Evolutionary conservation across 2,113 vertebrate genomes (phyloP).

Genomic region (Xenopus borealis): DNA sequence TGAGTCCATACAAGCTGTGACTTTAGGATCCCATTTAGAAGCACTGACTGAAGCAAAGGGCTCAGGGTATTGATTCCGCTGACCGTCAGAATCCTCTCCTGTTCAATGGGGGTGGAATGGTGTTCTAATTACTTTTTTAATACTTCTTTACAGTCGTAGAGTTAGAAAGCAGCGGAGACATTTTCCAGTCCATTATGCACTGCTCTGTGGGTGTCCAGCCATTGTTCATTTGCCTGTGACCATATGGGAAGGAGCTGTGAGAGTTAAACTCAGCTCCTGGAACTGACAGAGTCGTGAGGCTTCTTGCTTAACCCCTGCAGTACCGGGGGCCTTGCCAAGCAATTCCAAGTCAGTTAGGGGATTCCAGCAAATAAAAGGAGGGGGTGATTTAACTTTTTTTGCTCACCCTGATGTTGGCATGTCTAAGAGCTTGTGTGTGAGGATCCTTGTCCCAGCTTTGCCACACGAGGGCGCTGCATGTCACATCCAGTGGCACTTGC

Average conservation of each 20-base stretch:
- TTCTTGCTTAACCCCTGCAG: not conserved
- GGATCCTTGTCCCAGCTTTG: not conserved
- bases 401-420: not conserved
- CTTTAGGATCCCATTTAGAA: no score
- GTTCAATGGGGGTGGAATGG: not conserved
- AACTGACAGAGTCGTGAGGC: not conserved
- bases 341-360: no score
- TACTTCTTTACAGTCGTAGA: no score
- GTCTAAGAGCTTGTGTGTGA: no score
- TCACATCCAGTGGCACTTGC: constrained; percentile 53
- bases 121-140: no score
- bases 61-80: not conserved
- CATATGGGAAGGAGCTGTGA: not conserved
- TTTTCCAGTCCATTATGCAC: not conserved
- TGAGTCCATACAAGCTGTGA: no score
- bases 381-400: not conserved
- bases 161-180: no score
- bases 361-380: no score
- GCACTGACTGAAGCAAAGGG: no score
- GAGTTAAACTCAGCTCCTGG: not conserved
- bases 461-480: constrained; percentile 64
- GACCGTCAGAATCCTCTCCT: not conserved
- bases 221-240: not conserved
- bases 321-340: no score
- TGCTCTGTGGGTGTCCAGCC: not conserved